These are phyloP conservation scores for Drosophila nigromelanica DNA, from an alignment of 1,140 invertebrate genomes.

Conservation along the genomic window DNA sequence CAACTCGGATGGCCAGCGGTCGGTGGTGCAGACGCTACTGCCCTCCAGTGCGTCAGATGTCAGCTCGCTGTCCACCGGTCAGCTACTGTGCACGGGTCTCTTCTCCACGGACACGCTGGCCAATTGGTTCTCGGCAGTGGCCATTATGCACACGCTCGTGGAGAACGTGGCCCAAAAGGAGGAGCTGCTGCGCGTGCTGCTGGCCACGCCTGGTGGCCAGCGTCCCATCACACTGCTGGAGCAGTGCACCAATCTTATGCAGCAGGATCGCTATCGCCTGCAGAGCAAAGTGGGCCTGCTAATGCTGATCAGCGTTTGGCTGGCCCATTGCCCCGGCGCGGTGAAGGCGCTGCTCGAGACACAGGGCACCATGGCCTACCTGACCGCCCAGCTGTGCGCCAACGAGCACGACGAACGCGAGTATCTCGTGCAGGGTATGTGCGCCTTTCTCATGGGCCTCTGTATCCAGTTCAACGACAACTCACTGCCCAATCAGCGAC, in stretches of 20 bases:
- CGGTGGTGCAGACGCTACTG: constrained; percentile 95
- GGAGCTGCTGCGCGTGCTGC: constrained; percentile 94
- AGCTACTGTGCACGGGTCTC: constrained; percentile 96
- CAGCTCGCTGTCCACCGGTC: constrained; percentile 89
- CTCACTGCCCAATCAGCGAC: constrained; percentile 90
- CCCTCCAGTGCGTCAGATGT: constrained; percentile 92
- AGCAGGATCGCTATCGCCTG: constrained; percentile 91
- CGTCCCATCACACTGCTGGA: constrained; percentile 94
- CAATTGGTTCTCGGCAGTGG: constrained; percentile 98
- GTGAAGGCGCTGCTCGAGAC: constrained; percentile 93
- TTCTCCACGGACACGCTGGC: constrained; percentile 96
- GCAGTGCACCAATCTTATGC: constrained; percentile 93
- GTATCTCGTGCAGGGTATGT: constrained; percentile 94
- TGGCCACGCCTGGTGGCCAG: constrained; percentile 93
- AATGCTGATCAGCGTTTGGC: constrained; percentile 96
- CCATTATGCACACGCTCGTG: constrained; percentile 94
- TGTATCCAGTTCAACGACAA: constrained; percentile 97
- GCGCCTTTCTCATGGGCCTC: constrained; percentile 96
- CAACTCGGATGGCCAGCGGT: constrained; percentile 94
- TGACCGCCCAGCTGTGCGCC: constrained; percentile 91
- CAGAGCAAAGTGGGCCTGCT: constrained; percentile 96
- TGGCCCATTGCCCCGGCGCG: constrained; percentile 92
- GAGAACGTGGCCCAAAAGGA: constrained; percentile 96
- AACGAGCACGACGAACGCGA: constrained; percentile 94
- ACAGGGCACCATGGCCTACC: constrained; percentile 93